Base-by-base conservation (phyloP, 1,140 invertebrate species). In the Drosophila tristis region DNA sequence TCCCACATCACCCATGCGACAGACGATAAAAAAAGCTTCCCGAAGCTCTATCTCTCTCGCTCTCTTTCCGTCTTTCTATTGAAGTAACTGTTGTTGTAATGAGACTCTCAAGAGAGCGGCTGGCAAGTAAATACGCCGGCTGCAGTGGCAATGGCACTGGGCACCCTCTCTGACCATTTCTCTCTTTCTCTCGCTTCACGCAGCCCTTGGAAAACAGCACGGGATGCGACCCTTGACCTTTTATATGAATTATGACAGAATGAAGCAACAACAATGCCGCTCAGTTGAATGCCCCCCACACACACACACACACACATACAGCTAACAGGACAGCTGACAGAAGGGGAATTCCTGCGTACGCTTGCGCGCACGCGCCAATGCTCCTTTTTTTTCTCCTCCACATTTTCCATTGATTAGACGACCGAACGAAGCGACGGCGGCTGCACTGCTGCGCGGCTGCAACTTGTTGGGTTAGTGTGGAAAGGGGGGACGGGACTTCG, bases 211-310 rank as follows among this genome's bases (percentile, higher is more conserved):
- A 39, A 39, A 39, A 39, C 11, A 4, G 20, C 4, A 39, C 35
- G 35, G 35, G 35, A 39, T 39, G 44, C 61, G 80, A 85, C 80
- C 80, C 81, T 85, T 85, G 80, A 85, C 80, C 80, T 85, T 86
- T 86, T 86, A 62, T 61, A 70, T 85, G 57, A 85, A 86, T 78
- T 85, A 85, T 77, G 77, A 79, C 66, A 82, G 35, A 39, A 13
- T 11, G 11, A 39, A 39, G 64, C 62, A 70, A 75, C 53, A 74
- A 47, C 39, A 57, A 55, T 44, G 58, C 45, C 79, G 15, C 59
- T 35, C 62, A 77, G 70, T 74, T 74, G 70, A 74, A 74, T 74
- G 70, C 73, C 55, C 65, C 72, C 71, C 45, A 71, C 55, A 51
- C 50, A 61, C 26, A 75, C 45, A 71, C 55, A 51, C 50, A 61